Conservation (phyloP, 2,888 invertebrate species). For the Cosmia pyralina region DNA sequence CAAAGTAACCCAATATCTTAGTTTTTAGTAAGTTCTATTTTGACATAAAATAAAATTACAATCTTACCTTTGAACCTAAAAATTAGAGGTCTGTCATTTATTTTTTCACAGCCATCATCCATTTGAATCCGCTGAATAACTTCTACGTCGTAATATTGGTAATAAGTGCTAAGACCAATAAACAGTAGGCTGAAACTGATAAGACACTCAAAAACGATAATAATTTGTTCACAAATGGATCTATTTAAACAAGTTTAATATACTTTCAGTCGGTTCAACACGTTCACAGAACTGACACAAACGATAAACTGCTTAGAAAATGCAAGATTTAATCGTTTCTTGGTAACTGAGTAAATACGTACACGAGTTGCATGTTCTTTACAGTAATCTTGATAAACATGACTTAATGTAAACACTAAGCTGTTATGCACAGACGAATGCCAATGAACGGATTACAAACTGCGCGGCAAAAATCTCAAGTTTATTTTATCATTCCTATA, state of each 20-base stretch:
- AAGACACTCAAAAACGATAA: constrained; percentile 13
- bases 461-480: neutral
- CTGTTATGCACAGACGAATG: constrained; percentile 8
- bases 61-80: constrained; percentile 46
- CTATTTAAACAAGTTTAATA: neutral
- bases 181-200: constrained; percentile 10
- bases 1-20: neutral
- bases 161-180: constrained; percentile 14
- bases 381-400: constrained; percentile 41
- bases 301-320: constrained; percentile 29
- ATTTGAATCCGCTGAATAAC: constrained; percentile 7
- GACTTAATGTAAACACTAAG: constrained; percentile 29
- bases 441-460: neutral
- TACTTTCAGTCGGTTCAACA: constrained; percentile 6
- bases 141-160: constrained; percentile 12
- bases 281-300: constrained; percentile 5
- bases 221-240: neutral
- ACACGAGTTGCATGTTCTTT: constrained; percentile 31
- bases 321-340: constrained; percentile 24
- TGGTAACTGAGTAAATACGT: constrained; percentile 44
- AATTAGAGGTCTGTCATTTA: constrained; percentile 25
- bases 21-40: neutral
- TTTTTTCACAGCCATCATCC: constrained; percentile 25
- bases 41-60: neutral
- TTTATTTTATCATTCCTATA: neutral